Conservation (phyloP, 1,140 invertebrate genomes). For the Aphaenogaster rudis region DNA sequence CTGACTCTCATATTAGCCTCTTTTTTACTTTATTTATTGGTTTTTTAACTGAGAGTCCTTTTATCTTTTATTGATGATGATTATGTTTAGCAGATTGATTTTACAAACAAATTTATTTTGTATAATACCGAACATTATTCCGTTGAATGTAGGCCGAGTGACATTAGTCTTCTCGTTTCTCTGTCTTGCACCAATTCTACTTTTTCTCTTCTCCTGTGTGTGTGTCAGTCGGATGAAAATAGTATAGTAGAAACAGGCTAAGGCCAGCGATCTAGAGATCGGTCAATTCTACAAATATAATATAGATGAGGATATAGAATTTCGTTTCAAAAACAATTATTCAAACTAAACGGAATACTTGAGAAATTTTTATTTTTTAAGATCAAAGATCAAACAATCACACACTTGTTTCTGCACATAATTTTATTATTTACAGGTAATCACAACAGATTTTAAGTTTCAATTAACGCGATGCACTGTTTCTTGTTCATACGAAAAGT, state of each 20-base stretch:
- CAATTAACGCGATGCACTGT: too few species aligned
- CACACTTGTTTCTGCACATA: background rate
- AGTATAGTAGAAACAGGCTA: slow-evolving; percentile 37
- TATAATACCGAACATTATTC: background rate
- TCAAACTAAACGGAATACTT: background rate
- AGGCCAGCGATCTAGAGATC: slow-evolving; percentile 4
- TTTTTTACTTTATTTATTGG: too few species aligned
- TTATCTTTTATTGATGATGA: background rate
- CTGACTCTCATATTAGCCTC: too few species aligned
- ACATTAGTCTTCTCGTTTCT: slow-evolving; percentile 19
- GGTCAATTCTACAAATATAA: slow-evolving; percentile 18
- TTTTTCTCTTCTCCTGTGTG: background rate
- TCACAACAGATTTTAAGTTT: too few species aligned
- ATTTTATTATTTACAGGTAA: background rate
- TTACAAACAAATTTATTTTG: background rate
- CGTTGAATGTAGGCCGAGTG: slow-evolving; percentile 23
- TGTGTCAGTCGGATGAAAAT: slow-evolving; percentile 5
- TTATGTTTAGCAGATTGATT: background rate
- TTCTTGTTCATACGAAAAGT: too few species aligned
- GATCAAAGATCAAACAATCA: background rate
- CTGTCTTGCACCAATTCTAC: slow-evolving; percentile 16
- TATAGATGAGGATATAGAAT: background rate
- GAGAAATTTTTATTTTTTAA: background rate
- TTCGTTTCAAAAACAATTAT: background rate
- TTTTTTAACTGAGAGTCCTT: too few species aligned